Conservation (phyloP, 2,113 vertebrate genomes). For the Saguinus imperator region DNA sequence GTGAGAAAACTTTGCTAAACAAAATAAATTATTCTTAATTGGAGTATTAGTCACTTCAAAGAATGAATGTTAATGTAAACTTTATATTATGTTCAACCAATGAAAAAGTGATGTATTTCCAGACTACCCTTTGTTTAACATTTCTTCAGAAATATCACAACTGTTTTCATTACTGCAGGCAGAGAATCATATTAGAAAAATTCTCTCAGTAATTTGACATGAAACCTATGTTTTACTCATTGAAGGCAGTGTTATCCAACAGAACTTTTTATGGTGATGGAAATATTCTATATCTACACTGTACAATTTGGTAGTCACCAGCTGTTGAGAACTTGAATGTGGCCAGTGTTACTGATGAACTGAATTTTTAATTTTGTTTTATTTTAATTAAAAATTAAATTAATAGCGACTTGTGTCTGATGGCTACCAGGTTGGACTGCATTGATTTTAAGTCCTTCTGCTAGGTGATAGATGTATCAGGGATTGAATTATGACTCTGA, state of each 20-base stretch:
- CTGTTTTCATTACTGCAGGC: constrained; percentile 24
- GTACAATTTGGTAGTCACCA: background rate
- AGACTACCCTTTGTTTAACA: background rate
- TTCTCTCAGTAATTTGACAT: constrained; percentile 6
- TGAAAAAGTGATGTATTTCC: constrained; percentile 21
- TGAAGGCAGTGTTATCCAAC: background rate
- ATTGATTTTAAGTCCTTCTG: background rate
- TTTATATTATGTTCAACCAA: background rate
- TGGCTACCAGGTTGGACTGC: background rate
- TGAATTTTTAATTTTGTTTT: background rate
- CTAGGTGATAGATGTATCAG: background rate
- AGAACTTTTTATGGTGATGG: background rate
- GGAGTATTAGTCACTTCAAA: constrained; percentile 28
- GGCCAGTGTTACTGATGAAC: background rate
- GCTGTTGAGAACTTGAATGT: background rate
- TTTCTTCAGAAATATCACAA: constrained; percentile 48
- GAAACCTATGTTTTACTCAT: constrained; percentile 21
- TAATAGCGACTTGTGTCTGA: background rate
- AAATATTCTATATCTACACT: background rate
- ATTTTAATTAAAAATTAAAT: constrained; percentile 34
- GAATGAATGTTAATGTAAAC: constrained; percentile 34
- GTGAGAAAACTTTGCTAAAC: background rate
- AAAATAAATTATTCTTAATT: constrained; percentile 20
- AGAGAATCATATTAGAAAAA: background rate
- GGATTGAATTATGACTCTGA: background rate